Base-by-base conservation (phyloP, 2,113 vertebrate species). In the Lycaon pictus region DNA sequence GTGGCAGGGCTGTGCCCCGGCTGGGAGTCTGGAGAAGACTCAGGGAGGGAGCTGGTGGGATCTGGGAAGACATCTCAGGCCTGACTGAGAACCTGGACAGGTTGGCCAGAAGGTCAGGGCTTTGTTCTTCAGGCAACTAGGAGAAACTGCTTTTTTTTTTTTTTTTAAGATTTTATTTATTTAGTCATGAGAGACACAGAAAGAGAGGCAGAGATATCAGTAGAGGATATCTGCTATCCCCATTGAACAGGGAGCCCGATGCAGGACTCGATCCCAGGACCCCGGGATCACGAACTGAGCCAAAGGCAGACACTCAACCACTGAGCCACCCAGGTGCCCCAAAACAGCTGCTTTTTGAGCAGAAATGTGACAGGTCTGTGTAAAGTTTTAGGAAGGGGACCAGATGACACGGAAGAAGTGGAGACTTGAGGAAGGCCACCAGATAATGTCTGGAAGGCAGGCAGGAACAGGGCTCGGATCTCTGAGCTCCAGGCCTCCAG, bases 31-130 rank as follows among this genome's bases (percentile, higher is more conserved):
- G 12, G 83, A 56, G 8, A 74, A 17, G 20, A 11, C 53, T 71
- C 29, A 2, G 27, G 25, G 37, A 27, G 37, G 43, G 19, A 12
- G 5, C 12, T 0, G 1, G 25, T 25, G 6, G 23, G n/a, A 43
- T 1, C 16, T 17, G 11, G 15, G 11, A 65, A 72, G 25, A 51
- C n/a, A 10, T 48, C 32, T 7, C 16, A 35, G 51, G 23, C 12
- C 5, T 8, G 22, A 72, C 7, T 60, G 9, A n/a, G 25, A 79
- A 48, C 80, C 56, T 72, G 53, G 60, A 48, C 79, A 51, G 63
- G 23, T 43, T 90, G 43, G 53, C 10, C 29, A 32, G 16, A 55
- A 29, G 37, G n/a, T n/a, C 29, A 51, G 27, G 77, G 27, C 65
- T 56, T 13, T 25, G 55, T n/a, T 90, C 43, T 80, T 82, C 16